Percentiles rank a stretch among this genome's conserved stretches.
Evolutionary conservation across 2,113 vertebrate genomes (phyloP).

Genomic region (Stegostoma tigrinum): DNA sequence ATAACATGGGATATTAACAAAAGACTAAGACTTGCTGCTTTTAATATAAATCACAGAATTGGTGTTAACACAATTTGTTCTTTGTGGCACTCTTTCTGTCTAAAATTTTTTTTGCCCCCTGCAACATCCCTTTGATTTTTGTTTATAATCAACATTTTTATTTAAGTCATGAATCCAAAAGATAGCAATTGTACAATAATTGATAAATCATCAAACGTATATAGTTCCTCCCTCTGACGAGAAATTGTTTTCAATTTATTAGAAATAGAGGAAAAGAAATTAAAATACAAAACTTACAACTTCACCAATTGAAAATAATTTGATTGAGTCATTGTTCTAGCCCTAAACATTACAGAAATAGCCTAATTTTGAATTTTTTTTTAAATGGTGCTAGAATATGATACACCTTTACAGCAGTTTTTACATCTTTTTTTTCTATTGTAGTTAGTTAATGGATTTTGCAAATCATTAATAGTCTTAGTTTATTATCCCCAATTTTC

Average conservation of each 20-base stretch:
- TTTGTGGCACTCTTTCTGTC: neutral
- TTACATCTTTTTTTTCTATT: neutral
- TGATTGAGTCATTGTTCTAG: neutral
- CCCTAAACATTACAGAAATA: neutral
- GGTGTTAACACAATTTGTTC: neutral
- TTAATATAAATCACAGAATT: constrained; percentile 25
- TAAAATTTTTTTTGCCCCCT: neutral
- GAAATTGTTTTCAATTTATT: neutral
- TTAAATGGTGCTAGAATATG: neutral
- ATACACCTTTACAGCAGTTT: constrained; percentile 8
- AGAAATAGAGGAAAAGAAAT: neutral
- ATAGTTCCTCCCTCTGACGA: neutral
- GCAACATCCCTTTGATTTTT: constrained; percentile 32
- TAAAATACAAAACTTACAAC: neutral
- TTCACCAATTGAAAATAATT: neutral
- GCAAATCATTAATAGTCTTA: neutral
- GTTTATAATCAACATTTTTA: neutral
- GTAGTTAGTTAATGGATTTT: neutral
- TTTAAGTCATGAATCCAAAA: neutral
- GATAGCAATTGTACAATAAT: constrained; percentile 23
- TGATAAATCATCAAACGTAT: neutral
- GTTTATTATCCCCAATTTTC: neutral
- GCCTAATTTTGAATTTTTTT: neutral
- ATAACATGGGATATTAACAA: neutral
- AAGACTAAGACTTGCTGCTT: neutral